A percentile compares a stretch with the other conserved stretches of the same genome.
Evolutionary conservation across 2,888 invertebrate genomes (phyloP).

Genomic region (Himalopsyche kuldschensis): DNA sequence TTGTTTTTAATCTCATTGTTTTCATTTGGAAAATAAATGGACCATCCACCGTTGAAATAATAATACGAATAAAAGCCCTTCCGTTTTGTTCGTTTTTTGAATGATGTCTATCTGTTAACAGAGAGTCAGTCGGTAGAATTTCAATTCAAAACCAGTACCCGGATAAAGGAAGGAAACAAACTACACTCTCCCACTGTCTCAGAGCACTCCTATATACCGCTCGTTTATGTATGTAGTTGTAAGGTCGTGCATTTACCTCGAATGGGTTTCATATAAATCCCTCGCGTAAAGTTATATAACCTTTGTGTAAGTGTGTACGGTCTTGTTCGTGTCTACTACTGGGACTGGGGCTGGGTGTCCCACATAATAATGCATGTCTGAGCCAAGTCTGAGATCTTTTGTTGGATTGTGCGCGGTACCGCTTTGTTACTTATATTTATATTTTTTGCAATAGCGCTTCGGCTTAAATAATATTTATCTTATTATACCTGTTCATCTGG

Average conservation of each 20-base stretch:
- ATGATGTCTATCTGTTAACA: background rate
- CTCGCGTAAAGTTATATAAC: conserved; percentile 10
- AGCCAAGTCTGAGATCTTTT: conserved; percentile 50
- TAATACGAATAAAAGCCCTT: too few species aligned
- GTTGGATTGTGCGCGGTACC: conserved; percentile 48
- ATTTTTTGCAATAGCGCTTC: too few species aligned
- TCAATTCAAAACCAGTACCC: background rate
- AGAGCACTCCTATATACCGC: background rate
- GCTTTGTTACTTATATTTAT: conserved; percentile 41
- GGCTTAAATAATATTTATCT: too few species aligned
- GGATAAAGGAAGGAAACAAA: background rate
- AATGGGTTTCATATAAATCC: conserved; percentile 14
- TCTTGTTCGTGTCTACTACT: conserved; percentile 26
- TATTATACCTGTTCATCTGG: too few species aligned
- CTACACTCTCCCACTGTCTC: background rate
- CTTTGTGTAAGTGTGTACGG: background rate
- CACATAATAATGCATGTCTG: conserved; percentile 64
- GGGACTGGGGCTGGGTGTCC: conserved; percentile 56
- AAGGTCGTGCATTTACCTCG: conserved; percentile 19
- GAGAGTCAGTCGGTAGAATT: background rate
- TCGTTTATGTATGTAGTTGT: background rate
- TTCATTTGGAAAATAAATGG: too few species aligned
- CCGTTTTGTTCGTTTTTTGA: too few species aligned
- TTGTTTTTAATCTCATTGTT: too few species aligned
- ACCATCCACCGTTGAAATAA: too few species aligned